Evolutionary conservation across 2,113 vertebrate species (phyloP).

Genomic region (Ptilorrhoa leucosticta): DNA sequence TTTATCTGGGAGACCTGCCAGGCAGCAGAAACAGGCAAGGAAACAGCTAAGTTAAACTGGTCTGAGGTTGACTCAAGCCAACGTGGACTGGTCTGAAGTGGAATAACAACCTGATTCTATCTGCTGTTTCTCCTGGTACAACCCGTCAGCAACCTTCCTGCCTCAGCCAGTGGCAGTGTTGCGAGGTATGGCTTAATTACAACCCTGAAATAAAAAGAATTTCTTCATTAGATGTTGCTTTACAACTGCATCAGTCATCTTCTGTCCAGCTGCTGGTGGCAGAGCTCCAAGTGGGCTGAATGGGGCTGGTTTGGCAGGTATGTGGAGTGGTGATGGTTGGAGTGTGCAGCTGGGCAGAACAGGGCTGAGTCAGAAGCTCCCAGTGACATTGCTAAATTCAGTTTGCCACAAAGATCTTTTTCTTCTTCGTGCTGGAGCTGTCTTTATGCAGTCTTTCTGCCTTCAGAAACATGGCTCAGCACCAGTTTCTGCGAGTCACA

Average conservation of each 20-base stretch:
- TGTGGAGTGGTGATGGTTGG: background rate
- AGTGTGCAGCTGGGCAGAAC: background rate
- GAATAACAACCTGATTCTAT: background rate
- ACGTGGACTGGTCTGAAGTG: background rate
- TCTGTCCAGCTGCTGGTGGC: slow-evolving; percentile 4
- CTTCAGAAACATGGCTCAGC: background rate
- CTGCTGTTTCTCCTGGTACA: background rate
- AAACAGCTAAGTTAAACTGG: background rate
- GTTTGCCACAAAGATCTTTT: slow-evolving; percentile 23
- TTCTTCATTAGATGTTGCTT: slow-evolving; percentile 1
- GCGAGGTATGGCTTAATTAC: background rate
- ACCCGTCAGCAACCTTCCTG: background rate
- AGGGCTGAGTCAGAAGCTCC: slow-evolving; percentile 15
- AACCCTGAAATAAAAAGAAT: background rate
- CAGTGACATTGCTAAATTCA: background rate
- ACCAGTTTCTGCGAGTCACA: background rate
- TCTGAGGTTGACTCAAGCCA: background rate
- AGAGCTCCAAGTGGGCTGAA: background rate
- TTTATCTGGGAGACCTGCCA: background rate
- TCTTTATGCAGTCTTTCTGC: background rate
- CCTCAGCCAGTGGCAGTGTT: background rate
- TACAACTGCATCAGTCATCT: background rate
- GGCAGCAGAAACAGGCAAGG: background rate
- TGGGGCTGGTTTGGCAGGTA: slow-evolving; percentile 21
- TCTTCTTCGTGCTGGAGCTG: background rate